A percentile compares a stretch with the other conserved stretches of the same genome.
Conservation (phyloP, 2,797 vertebrate genomes). For the Pangasius macronema region DNA sequence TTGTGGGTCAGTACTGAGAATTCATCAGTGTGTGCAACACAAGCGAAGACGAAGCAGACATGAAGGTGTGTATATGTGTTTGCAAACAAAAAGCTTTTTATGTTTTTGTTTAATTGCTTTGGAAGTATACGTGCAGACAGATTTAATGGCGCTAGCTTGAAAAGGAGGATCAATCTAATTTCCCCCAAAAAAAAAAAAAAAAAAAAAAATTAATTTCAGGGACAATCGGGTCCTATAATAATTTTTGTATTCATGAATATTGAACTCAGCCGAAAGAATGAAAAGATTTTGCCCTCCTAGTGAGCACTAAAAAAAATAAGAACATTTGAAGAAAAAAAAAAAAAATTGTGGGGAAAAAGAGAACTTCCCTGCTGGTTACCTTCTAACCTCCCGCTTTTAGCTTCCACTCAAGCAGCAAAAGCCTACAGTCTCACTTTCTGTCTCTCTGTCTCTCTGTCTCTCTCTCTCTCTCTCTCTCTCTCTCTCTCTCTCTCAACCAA, state of each 20-base stretch:
- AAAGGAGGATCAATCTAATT: conserved; percentile 5
- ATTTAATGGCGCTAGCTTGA: neutral
- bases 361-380: conserved; percentile 8
- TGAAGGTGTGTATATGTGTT: neutral
- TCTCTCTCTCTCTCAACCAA: neutral
- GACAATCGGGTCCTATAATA: neutral
- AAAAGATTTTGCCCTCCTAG: neutral
- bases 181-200: neutral
- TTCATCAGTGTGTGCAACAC: neutral
- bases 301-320: neutral
- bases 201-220: neutral
- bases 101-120: neutral
- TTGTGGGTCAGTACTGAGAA: conserved; percentile 36
- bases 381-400: conserved; percentile 12
- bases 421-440: neutral
- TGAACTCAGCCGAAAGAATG: neutral
- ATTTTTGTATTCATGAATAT: conserved; percentile 11
- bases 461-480: conserved; percentile 17
- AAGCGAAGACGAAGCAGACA: neutral
- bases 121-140: neutral
- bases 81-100: neutral
- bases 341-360: neutral
- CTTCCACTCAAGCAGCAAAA: neutral
- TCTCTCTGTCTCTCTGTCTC: neutral
- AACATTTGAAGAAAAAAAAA: neutral